A percentile compares a stretch with the other conserved stretches of the same genome.
Conservation (phyloP, 1,140 invertebrate species). For the Onthophagus taurus region DNA sequence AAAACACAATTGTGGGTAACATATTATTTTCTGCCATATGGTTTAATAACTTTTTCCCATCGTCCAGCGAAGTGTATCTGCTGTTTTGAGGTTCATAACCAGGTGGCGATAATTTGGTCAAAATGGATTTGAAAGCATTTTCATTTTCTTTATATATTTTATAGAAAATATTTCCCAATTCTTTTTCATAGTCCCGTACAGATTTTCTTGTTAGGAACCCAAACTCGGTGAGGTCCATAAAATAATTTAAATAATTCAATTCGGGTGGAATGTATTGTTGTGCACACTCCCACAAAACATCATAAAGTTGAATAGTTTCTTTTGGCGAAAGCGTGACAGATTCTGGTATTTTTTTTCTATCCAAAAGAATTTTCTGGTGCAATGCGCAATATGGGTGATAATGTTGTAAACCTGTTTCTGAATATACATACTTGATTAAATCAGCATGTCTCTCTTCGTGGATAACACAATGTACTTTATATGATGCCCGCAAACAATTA, state of each 20-base stretch:
- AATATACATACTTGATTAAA: slow-evolving; percentile 19
- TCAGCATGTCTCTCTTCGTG: slow-evolving; percentile 20
- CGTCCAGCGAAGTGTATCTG: no score
- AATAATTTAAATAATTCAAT: no score
- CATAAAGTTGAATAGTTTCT: slow-evolving; percentile 19
- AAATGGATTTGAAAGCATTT: neutral
- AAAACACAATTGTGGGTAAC: slow-evolving; percentile 23
- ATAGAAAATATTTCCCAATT: slow-evolving; percentile 9
- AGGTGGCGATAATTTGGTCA: neutral
- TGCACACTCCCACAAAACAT: slow-evolving; percentile 17
- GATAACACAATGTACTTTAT: slow-evolving; percentile 17
- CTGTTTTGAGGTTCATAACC: neutral
- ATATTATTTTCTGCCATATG: slow-evolving; percentile 16
- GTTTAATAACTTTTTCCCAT: slow-evolving; percentile 11
- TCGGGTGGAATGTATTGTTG: no score
- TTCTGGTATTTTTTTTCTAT: slow-evolving; percentile 14
- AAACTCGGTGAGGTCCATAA: slow-evolving; percentile 4
- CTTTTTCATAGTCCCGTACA: slow-evolving; percentile 14
- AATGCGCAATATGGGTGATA: slow-evolving; percentile 18
- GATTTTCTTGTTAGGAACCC: slow-evolving; percentile 16
- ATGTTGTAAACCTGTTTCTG: slow-evolving; percentile 10
- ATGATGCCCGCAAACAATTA: slow-evolving; percentile 3
- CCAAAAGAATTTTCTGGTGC: slow-evolving; percentile 4
- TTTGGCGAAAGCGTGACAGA: slow-evolving; percentile 16
- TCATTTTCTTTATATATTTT: slow-evolving; percentile 5